phyloP scores from a whole-genome alignment of 1,140 invertebrate species.

The Drosophila funebris region DNA sequence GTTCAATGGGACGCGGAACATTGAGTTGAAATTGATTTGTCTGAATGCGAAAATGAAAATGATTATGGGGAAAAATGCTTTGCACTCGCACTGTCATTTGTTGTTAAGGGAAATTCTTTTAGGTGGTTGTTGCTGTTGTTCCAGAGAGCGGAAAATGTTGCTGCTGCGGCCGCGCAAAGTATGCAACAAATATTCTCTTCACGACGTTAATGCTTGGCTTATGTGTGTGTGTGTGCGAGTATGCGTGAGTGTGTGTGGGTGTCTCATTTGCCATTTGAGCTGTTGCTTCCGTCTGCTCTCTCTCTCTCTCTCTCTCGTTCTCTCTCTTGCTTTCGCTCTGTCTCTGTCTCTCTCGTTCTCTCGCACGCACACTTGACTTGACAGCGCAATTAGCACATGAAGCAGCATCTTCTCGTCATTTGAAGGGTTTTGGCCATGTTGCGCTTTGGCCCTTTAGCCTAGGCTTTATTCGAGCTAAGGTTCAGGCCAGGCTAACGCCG shows the following conservation, averaged over 20 bases:
- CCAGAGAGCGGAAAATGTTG: constrained; percentile 37
- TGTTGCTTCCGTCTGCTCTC: constrained; percentile 57
- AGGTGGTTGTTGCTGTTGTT: constrained; percentile 24
- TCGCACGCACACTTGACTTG: constrained; percentile 59
- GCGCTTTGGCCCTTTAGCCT: constrained; percentile 45
- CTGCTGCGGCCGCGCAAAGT: constrained; percentile 68
- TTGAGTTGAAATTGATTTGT: constrained; percentile 24
- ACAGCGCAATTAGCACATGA: constrained; percentile 81
- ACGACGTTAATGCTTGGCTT: neutral
- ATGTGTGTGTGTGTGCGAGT: constrained; percentile 6
- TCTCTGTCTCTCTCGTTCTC: neutral
- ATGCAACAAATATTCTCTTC: constrained; percentile 74
- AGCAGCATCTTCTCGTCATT: constrained; percentile 74
- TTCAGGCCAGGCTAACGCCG: constrained; percentile 2
- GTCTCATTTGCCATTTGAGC: constrained; percentile 64
- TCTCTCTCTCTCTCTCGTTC: constrained; percentile 2
- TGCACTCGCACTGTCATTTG: constrained; percentile 9
- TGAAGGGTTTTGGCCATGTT: constrained; percentile 61
- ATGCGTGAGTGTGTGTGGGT: constrained; percentile 12
- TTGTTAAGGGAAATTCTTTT: constrained; percentile 38
- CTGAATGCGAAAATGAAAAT: constrained; percentile 11
- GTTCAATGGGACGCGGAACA: constrained; percentile 25
- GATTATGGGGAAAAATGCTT: constrained; percentile 42
- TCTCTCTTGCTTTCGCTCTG: neutral
- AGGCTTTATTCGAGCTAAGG: constrained; percentile 7